phyloP scores from a whole-genome alignment of 2,797 vertebrate genomes.

The Acanthurus tractus region DNA sequence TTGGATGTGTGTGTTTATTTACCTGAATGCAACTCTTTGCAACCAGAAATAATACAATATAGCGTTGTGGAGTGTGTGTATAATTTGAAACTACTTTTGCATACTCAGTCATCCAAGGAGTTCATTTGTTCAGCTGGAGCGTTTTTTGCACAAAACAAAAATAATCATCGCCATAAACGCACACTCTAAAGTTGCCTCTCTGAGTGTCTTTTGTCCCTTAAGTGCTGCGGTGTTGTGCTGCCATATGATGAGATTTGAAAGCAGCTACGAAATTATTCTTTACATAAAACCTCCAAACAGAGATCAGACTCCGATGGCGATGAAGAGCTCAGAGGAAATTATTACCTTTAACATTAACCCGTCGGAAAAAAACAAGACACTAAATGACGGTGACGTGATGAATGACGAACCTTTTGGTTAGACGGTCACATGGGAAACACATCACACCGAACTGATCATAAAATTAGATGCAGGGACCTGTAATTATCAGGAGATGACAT shows the following conservation, averaged over 20 bases:
- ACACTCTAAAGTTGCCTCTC: conserved; percentile 19
- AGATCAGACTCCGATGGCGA: no score
- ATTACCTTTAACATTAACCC: not conserved
- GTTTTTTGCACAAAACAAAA: conserved; percentile 35
- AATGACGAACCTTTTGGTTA: not conserved
- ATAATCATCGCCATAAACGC: conserved; percentile 17
- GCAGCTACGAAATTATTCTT: not conserved
- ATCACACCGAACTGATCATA: not conserved
- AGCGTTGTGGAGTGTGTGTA: conserved; percentile 30
- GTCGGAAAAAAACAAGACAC: not conserved
- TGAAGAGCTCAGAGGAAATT: not conserved
- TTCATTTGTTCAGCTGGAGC: conserved; percentile 57
- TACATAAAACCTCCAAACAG: not conserved
- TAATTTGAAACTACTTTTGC: conserved; percentile 37
- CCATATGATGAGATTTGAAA: conserved; percentile 27
- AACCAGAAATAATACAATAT: conserved; percentile 47
- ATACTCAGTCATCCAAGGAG: conserved; percentile 53
- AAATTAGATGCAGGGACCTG: not conserved
- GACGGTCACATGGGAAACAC: not conserved
- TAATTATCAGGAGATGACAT: not conserved
- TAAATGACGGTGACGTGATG: conserved; percentile 4
- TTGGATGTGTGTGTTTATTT: conserved; percentile 33
- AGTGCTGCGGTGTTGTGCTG: conserved; percentile 20
- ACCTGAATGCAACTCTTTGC: conserved; percentile 40
- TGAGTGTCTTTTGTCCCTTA: conserved; percentile 2